A percentile compares a stretch with the other conserved stretches of the same genome.
These are phyloP conservation scores for Agonopterix subpropinquella DNA, from an alignment of 2,888 invertebrate genomes.

Conservation along the genomic window DNA sequence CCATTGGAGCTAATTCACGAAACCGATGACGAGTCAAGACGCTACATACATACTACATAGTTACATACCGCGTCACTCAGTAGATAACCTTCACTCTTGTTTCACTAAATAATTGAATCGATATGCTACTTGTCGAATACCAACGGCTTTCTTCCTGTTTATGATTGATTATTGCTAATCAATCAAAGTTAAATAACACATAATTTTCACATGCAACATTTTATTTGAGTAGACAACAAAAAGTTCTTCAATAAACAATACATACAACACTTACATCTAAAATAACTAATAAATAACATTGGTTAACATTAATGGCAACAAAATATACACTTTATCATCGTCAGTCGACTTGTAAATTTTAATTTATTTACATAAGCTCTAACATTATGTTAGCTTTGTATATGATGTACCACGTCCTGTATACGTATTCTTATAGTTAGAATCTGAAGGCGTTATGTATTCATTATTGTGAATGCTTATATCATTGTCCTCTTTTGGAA, in stretches of 20 bases:
- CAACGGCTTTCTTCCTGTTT: too few relatives aligned
- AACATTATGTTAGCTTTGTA: conserved; percentile 29
- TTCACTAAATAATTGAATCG: too few relatives aligned
- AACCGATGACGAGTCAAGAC: too few relatives aligned
- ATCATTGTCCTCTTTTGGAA: conserved; percentile 58
- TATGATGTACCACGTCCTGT: conserved; percentile 40
- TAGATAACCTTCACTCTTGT: too few relatives aligned
- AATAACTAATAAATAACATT: conserved; percentile 31
- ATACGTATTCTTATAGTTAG: conserved; percentile 42
- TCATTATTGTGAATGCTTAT: conserved; percentile 41
- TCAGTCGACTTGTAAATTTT: too few relatives aligned
- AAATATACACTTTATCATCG: background rate
- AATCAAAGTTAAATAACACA: too few relatives aligned
- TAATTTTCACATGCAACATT: background rate
- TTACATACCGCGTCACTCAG: too few relatives aligned
- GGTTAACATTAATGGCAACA: conserved; percentile 29
- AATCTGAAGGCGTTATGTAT: conserved; percentile 44
- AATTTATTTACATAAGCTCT: background rate
- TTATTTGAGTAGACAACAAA: background rate
- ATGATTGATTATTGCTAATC: too few relatives aligned
- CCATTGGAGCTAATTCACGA: too few relatives aligned
- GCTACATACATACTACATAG: too few relatives aligned
- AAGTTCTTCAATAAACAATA: background rate
- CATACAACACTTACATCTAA: conserved; percentile 1
- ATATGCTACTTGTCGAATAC: too few relatives aligned